These are phyloP conservation scores for Gallinago undulata DNA, from an alignment of 2,113 vertebrate species.

Conservation along the genomic window DNA sequence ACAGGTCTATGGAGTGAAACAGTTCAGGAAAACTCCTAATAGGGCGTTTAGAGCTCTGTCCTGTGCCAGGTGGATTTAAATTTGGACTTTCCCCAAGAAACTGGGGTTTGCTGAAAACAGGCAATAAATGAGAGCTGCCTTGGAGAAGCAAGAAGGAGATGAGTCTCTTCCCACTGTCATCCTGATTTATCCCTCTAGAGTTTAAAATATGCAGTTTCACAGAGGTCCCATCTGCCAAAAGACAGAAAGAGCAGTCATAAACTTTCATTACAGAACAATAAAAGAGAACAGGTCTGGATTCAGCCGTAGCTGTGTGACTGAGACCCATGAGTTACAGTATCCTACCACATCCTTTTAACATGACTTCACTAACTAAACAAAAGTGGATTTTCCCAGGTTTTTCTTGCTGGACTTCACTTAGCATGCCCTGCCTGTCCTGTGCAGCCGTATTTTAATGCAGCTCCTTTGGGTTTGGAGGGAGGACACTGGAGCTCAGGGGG, in stretches of 20 bases:
- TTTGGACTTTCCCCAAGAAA: not conserved
- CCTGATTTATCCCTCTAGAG: not conserved
- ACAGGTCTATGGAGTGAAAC: not conserved
- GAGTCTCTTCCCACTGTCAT: not conserved
- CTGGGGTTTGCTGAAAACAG: not conserved
- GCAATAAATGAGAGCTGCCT: not conserved
- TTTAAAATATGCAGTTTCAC: not conserved
- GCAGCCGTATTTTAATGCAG: not conserved
- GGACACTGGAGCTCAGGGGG: not conserved
- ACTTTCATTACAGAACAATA: not conserved
- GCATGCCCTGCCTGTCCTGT: not conserved
- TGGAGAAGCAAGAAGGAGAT: not conserved
- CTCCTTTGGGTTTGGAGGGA: not conserved
- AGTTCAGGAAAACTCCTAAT: not conserved
- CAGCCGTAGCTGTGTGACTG: not conserved
- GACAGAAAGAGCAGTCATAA: not conserved
- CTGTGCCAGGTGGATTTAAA: not conserved
- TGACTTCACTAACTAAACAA: not conserved
- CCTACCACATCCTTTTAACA: not conserved
- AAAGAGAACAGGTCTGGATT: not conserved
- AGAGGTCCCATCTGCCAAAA: not conserved
- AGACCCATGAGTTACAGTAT: not conserved
- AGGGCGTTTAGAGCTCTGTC: not conserved
- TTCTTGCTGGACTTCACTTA: not conserved
- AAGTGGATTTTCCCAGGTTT: not conserved